Percentiles rank a stretch among this genome's conserved stretches.
These are phyloP conservation scores for Pollicipes pollicipes DNA, from an alignment of 1,140 invertebrate genomes.

Conservation along the genomic window DNA sequence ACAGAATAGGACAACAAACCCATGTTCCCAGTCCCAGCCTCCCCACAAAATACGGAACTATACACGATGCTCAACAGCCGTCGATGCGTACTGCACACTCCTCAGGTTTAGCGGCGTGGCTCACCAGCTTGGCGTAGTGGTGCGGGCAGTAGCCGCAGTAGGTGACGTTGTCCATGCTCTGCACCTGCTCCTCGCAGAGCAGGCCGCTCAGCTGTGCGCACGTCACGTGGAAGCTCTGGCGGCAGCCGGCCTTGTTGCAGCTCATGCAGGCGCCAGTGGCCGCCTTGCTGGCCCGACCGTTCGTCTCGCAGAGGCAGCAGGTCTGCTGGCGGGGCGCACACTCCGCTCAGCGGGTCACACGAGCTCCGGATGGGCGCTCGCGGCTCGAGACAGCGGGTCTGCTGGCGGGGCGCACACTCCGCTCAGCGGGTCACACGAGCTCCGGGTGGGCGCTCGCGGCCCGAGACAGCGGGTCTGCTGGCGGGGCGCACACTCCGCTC, in stretches of 20 bases:
- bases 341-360: too few relatives aligned
- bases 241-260: conserved; percentile 87
- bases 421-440: too few relatives aligned
- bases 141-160: conserved; percentile 94
- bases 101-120: too few relatives aligned
- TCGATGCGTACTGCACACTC: too few relatives aligned
- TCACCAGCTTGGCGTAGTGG: conserved; percentile 89
- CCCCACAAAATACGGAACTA: too few relatives aligned
- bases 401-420: neutral
- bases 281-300: conserved; percentile 55
- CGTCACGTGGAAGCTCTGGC: conserved; percentile 91
- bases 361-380: too few relatives aligned
- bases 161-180: conserved; percentile 89
- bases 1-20: too few relatives aligned
- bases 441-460: too few relatives aligned
- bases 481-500: too few relatives aligned
- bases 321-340: conserved; percentile 8
- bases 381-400: conserved; percentile 81
- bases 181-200: conserved; percentile 88
- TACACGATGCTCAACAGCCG: too few relatives aligned
- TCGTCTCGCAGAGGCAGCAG: conserved; percentile 89
- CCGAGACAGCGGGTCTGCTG: conserved; percentile 63
- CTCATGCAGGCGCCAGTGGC: conserved; percentile 89
- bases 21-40: too few relatives aligned
- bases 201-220: conserved; percentile 89